A percentile compares a stretch with the other conserved stretches of the same genome.
Conservation (phyloP, 1,140 invertebrate genomes). For the Eurosta solidaginis region DNA sequence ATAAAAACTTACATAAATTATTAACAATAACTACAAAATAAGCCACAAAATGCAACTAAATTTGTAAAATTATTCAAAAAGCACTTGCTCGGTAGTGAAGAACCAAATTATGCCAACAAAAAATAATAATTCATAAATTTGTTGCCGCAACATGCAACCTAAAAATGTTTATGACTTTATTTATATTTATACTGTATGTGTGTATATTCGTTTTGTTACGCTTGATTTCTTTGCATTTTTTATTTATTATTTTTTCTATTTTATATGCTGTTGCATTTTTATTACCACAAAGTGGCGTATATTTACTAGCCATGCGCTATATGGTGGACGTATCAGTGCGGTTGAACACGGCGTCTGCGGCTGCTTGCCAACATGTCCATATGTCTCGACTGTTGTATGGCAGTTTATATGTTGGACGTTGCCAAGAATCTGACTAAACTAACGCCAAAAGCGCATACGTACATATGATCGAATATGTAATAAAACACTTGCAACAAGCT, state of each 20-base stretch:
- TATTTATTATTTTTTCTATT: not conserved
- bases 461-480: not conserved
- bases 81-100: not conserved
- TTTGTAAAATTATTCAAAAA: constrained; percentile 8
- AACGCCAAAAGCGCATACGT: not conserved
- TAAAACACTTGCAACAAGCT: not conserved
- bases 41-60: constrained; percentile 14
- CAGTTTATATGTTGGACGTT: not conserved
- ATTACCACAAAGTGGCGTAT: not conserved
- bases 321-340: not conserved
- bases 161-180: constrained; percentile 22
- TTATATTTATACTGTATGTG: not conserved
- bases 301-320: not conserved
- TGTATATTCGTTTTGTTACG: not conserved
- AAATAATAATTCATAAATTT: constrained; percentile 27
- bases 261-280: not conserved
- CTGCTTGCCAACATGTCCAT: not conserved
- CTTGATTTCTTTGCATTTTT: not conserved
- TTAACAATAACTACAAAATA: constrained; percentile 22
- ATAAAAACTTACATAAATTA: constrained; percentile 24
- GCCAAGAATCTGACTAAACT: constrained; percentile 13
- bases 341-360: not conserved
- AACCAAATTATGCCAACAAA: not conserved
- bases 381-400: not conserved
- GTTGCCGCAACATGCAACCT: constrained; percentile 24